phyloP scores from a whole-genome alignment of 2,888 invertebrate species.

The Caenorhabditis imperialis region DNA sequence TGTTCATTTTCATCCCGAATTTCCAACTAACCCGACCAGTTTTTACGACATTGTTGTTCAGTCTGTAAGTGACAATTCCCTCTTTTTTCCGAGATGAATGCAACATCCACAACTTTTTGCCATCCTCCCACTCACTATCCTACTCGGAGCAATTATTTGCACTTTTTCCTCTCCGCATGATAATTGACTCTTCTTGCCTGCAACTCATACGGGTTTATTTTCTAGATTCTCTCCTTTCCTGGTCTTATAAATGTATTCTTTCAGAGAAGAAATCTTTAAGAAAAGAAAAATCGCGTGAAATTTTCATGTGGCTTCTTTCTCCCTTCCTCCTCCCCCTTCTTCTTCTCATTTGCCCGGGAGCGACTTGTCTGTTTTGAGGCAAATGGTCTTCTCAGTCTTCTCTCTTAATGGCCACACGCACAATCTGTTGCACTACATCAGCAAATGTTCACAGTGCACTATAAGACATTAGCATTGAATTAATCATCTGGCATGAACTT shows the following conservation, averaged over 20 bases:
- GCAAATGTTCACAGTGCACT: too few species aligned
- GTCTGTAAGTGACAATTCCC: slow-evolving; percentile 48
- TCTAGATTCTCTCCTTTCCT: too few species aligned
- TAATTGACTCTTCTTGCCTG: too few species aligned
- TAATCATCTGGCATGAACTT: too few species aligned
- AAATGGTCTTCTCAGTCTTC: slow-evolving; percentile 42
- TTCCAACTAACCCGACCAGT: slow-evolving; percentile 4
- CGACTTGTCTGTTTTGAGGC: slow-evolving; percentile 34
- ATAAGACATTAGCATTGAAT: too few species aligned
- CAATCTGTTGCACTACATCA: slow-evolving; percentile 21
- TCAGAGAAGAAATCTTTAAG: slow-evolving; percentile 31
- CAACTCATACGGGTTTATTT: too few species aligned
- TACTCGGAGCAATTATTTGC: too few species aligned
- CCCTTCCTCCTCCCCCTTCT: neutral
- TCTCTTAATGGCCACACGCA: slow-evolving; percentile 23
- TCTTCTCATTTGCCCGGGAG: slow-evolving; percentile 17
- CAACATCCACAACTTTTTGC: neutral
- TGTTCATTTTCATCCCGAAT: slow-evolving; percentile 18
- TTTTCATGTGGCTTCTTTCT: slow-evolving; percentile 48
- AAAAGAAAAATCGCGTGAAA: slow-evolving; percentile 46
- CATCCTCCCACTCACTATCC: neutral
- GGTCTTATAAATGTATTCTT: too few species aligned
- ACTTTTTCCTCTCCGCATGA: too few species aligned
- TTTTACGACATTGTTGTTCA: slow-evolving; percentile 51
- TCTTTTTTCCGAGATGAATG: slow-evolving; percentile 6